phyloP scores from a whole-genome alignment of 1,140 invertebrate genomes.

The Drosophila ohnishii region DNA sequence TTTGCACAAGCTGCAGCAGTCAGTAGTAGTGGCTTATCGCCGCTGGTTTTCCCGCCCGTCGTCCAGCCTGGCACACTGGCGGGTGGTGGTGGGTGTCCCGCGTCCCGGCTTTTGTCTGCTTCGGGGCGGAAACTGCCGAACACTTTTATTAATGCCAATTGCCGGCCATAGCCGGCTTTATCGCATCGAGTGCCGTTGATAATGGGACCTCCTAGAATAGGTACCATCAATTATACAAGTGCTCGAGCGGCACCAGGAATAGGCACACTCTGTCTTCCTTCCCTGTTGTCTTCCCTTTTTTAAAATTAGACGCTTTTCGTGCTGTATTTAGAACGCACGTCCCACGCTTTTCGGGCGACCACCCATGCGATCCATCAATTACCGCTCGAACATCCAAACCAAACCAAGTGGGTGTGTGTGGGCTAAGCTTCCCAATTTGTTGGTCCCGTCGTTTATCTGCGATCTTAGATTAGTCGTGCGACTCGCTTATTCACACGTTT shows the following conservation, averaged over 20 bases:
- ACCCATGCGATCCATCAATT: constrained; percentile 54
- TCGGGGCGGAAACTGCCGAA: constrained; percentile 61
- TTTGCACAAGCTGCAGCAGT: constrained; percentile 34
- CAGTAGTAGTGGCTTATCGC: constrained; percentile 49
- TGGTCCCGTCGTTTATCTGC: constrained; percentile 60
- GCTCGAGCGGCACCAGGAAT: constrained; percentile 14
- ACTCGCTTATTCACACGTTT: constrained; percentile 69
- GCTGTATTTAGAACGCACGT: constrained; percentile 40
- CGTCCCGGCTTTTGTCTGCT: constrained; percentile 39
- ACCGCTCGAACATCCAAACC: background rate
- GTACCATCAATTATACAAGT: constrained; percentile 61
- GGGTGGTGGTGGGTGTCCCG: constrained; percentile 8
- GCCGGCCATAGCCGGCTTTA: constrained; percentile 55
- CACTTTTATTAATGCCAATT: constrained; percentile 74
- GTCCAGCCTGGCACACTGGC: constrained; percentile 34
- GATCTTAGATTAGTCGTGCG: constrained; percentile 74
- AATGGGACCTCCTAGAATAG: constrained; percentile 15
- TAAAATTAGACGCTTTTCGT: constrained; percentile 26
- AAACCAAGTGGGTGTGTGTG: background rate
- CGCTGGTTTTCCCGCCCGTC: constrained; percentile 37
- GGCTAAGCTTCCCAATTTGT: constrained; percentile 42
- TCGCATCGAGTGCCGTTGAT: constrained; percentile 51
- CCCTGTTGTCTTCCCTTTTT: background rate
- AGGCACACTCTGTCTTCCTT: constrained; percentile 32
- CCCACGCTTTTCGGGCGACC: constrained; percentile 12